Base-by-base conservation (phyloP, 1,140 invertebrate genomes). In the Pissodes strobi region DNA sequence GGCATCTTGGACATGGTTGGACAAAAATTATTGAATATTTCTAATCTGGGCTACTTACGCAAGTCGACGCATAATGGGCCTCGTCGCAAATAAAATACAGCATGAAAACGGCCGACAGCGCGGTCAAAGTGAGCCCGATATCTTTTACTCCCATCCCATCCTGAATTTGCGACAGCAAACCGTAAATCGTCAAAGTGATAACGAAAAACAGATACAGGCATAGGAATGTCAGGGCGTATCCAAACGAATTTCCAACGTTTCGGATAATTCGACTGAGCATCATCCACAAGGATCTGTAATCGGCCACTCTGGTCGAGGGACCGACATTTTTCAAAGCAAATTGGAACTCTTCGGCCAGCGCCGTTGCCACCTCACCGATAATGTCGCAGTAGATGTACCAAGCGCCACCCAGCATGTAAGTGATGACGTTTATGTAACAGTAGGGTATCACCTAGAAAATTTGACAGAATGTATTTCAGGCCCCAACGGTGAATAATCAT, bases 11-110 rank as follows among this genome's bases (percentile, higher is more conserved):
- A n/a, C n/a, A n/a, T n/a, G n/a, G n/a, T n/a, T n/a, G n/a, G n/a
- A n/a, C n/a, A n/a, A n/a, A n/a, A n/a, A n/a, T n/a, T n/a, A n/a
- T n/a, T n/a, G n/a, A n/a, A n/a, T n/a, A n/a, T n/a, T n/a, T n/a
- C n/a, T n/a, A n/a, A n/a, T n/a, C n/a, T n/a, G n/a, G n/a, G n/a
- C n/a, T n/a, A n/a, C 71, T 68, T 70, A 76, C 75, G 64, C 73
- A 76, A 57, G 73, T 71, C 1, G 85, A 86, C 3, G 86, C 86
- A 64, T 86, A 84, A 69, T 88, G 86, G 0, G 86, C 86, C 70
- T 87, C 82, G 64, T 88, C 86, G 70, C 86, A 87, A 39, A 87
- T 85, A 49, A 86, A 86, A 74, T 86, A 87, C 0, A 88, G 72
- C 12, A 87, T 66, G 39, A 81, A 82, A 43, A 85, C 81, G 55